A percentile compares a stretch with the other conserved stretches of the same genome.
Conservation (phyloP, 2,797 vertebrate genomes). For the Tokudaia muenninki region DNA sequence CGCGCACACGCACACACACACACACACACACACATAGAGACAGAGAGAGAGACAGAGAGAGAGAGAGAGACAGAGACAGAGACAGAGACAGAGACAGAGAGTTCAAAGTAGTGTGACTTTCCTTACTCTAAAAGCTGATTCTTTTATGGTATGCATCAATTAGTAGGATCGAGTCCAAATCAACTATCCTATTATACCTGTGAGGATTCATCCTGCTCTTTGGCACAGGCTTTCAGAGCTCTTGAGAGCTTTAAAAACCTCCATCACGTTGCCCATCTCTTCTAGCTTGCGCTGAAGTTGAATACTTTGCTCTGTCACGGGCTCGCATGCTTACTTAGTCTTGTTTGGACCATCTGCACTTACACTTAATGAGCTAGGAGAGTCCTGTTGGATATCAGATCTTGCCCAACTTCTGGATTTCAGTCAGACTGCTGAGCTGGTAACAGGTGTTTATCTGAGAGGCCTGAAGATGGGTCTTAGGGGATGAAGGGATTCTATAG, state of each 20-base stretch:
- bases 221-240: not conserved
- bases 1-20: not conserved
- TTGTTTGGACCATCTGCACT: constrained; percentile 14
- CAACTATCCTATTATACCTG: not conserved
- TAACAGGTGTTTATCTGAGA: not conserved
- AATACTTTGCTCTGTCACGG: not conserved
- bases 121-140: not conserved
- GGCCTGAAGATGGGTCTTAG: not conserved
- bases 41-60: no score
- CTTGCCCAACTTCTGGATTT: constrained; percentile 45
- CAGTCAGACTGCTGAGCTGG: constrained; percentile 30
- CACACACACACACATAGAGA: not conserved
- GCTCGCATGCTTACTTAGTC: not conserved
- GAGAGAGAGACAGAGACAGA: no score
- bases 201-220: constrained; percentile 52
- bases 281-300: not conserved
- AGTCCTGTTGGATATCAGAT: not conserved
- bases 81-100: no score
- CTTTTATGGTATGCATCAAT: constrained; percentile 26
- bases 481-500: not conserved
- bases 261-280: not conserved
- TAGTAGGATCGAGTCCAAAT: not conserved
- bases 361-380: not conserved
- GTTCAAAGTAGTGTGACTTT: not conserved
- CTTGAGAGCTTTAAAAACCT: constrained; percentile 2